These are phyloP conservation scores for Anhinga rufa DNA, from an alignment of 2,113 vertebrate genomes.

Conservation along the genomic window DNA sequence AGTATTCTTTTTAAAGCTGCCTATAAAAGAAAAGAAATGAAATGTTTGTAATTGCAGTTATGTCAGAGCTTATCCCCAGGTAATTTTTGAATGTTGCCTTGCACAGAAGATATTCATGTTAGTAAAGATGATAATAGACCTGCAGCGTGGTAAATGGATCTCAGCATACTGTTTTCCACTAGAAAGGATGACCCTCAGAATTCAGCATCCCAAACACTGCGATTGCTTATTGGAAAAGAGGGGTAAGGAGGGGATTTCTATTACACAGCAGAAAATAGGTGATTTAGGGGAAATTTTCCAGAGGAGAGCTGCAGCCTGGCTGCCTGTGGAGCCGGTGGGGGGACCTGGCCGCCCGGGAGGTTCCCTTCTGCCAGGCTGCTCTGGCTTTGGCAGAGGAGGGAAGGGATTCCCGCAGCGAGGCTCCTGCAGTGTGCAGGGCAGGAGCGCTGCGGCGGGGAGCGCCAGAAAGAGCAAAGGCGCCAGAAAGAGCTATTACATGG, in stretches of 20 bases:
- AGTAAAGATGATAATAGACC: not conserved
- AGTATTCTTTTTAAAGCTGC: not conserved
- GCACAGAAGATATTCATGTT: not conserved
- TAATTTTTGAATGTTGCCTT: not conserved
- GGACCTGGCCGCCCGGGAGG: accelerated
- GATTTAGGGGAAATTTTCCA: not conserved
- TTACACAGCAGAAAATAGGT: not conserved
- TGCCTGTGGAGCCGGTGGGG: not conserved
- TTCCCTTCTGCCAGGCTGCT: not conserved
- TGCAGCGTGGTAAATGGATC: not conserved
- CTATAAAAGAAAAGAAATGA: not conserved
- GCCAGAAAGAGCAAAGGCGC: not conserved
- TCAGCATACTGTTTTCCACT: not conserved
- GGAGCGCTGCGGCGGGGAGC: not conserved
- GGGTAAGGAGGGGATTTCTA: not conserved
- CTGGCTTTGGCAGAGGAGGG: not conserved
- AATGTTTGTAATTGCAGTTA: not conserved
- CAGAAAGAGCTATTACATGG: no score
- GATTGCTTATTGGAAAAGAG: not conserved
- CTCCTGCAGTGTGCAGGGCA: not conserved
- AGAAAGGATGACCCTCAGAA: not conserved
- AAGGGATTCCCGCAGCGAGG: not conserved
- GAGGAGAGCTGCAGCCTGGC: not conserved
- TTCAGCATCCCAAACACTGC: not conserved
- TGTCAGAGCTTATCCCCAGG: not conserved